Base-by-base conservation (phyloP, 1,140 invertebrate species). In the Akabosia matsudoensis region DNA sequence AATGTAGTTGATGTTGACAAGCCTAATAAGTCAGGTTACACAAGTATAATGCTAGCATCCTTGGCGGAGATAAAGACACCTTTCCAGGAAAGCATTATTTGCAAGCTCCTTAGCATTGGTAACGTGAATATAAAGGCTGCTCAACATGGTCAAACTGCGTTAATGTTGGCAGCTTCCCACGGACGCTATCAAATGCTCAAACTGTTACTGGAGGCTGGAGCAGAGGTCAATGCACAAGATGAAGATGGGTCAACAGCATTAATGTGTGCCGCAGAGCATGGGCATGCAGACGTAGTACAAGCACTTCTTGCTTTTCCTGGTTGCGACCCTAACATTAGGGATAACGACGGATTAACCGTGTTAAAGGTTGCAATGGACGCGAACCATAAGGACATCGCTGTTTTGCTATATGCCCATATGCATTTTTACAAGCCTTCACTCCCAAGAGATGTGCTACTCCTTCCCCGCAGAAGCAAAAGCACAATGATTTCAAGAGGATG, bases 181-280 rank as follows among this genome's bases (percentile, higher is more conserved):
- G 88, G 88, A 22, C 85, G 87, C 56, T 78, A 83, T n/a, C 84
- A 87, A 18, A 87, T 88, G 76, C 88, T 89, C 1, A 82, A 85
- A 78, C 78, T 88, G 56, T 82, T 90, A 51, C 70, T 90, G 16
- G 86, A 87, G 34, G 84, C 83, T 61, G 88, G 88, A 22, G 89
- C 88, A 13, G 86, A 88, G 80, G 82, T 88, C 4, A 90, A 90
- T 79, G 82, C 84, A 10, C 87, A 88, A 64, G 82, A 83, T 77
- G 80, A 74, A 33, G 70, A 71, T 18, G 83, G 84, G 30, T 79
- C 78, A 67, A 82, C 78, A 1, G 89, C 88, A 14, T 81, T 89
- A 30, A 89, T 89, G 88, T 89, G 88, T 84, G 88, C 88, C 33
- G 87, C 87, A 72, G 88, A 89, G 82, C 89, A 89, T 82, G 88